phyloP scores from a whole-genome alignment of 2,797 vertebrate genomes.

The Neoniphon sammara region DNA sequence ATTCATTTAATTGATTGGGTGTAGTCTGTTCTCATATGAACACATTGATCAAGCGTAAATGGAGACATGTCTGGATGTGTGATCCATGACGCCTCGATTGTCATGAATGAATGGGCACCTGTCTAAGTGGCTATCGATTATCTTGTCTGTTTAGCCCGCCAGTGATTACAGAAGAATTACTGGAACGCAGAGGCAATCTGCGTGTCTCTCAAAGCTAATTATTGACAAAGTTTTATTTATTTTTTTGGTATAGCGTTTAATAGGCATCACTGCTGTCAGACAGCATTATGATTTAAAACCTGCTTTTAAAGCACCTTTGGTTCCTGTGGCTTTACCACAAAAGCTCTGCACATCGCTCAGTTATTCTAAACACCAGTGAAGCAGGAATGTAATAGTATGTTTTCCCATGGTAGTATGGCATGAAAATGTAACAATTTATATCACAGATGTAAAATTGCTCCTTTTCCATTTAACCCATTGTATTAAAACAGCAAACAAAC shows the following conservation, averaged over 20 bases:
- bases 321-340: not conserved
- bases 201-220: constrained; percentile 49
- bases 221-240: constrained; percentile 44
- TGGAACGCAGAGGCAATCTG: constrained; percentile 43
- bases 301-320: not conserved
- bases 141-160: constrained; percentile 55
- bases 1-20: constrained; percentile 40
- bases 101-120: constrained; percentile 52
- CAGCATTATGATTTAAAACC: constrained; percentile 21
- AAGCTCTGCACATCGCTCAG: not conserved
- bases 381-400: too few relatives aligned
- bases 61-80: constrained; percentile 48
- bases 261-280: constrained; percentile 10
- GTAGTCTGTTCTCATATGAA: constrained; percentile 41
- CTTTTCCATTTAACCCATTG: too few relatives aligned
- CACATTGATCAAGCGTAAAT: constrained; percentile 60
- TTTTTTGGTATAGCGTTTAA: constrained; percentile 29
- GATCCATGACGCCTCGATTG: constrained; percentile 30
- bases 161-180: constrained; percentile 40
- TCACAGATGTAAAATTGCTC: not conserved
- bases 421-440: not conserved
- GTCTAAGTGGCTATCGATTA: constrained; percentile 65
- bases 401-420: not conserved
- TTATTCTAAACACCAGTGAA: not conserved
- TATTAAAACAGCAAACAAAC: too few relatives aligned